Evolutionary conservation across 1,140 invertebrate species (phyloP).

Genomic region (Rhynchophorus ferrugineus): DNA sequence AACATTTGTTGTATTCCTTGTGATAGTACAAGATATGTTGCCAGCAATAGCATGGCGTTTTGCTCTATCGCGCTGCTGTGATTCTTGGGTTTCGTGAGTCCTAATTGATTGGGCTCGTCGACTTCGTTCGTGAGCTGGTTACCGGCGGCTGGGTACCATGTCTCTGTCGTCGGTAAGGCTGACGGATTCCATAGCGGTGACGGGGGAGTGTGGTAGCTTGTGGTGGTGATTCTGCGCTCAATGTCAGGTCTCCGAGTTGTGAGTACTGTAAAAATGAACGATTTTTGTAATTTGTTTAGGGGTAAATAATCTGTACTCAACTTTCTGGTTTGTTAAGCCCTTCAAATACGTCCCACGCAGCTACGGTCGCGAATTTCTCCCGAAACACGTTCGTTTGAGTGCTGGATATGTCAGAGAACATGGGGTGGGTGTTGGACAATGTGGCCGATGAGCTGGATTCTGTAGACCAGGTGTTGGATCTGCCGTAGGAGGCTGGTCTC

Average conservation of each 20-base stretch:
- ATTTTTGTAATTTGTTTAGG: too few species aligned
- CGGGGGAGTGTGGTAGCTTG: background rate
- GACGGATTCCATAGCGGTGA: conserved; percentile 16
- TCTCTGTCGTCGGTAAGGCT: conserved; percentile 35
- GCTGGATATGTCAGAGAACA: conserved; percentile 19
- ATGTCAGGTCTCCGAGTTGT: too few species aligned
- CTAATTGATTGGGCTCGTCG: conserved; percentile 54
- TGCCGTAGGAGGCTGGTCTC: conserved; percentile 42
- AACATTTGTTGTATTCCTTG: too few species aligned
- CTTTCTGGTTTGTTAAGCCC: background rate
- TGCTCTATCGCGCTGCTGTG: background rate
- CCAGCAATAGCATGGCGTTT: background rate
- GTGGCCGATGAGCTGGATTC: conserved; percentile 6
- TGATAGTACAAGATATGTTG: background rate
- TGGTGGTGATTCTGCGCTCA: conserved; percentile 1
- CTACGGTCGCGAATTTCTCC: conserved; percentile 3
- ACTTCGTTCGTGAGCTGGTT: conserved; percentile 48
- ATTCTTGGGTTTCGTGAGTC: conserved; percentile 40
- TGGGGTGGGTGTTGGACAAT: conserved; percentile 25
- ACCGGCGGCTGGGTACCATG: conserved; percentile 47
- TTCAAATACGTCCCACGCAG: conserved; percentile 6
- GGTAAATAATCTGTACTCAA: too few species aligned
- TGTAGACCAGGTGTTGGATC: conserved; percentile 40
- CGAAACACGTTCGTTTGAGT: conserved; percentile 3
- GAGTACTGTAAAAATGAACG: too few species aligned